These are phyloP conservation scores for Thinocorus orbignyianus DNA, from an alignment of 2,113 vertebrate genomes.

Conservation along the genomic window DNA sequence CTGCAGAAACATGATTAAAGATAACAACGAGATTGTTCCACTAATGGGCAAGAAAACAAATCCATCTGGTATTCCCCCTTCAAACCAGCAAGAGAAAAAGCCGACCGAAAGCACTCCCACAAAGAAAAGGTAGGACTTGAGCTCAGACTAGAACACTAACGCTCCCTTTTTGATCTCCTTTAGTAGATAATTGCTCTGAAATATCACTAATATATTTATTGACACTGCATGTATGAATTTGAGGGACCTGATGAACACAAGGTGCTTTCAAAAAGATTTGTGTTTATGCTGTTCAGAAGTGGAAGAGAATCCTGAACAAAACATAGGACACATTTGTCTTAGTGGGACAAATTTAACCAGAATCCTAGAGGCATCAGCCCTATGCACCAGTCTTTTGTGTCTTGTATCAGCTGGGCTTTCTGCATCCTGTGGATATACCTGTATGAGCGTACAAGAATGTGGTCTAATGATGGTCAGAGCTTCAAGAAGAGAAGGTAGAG, in stretches of 20 bases:
- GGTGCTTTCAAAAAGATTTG: background rate
- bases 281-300: background rate
- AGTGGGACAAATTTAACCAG: background rate
- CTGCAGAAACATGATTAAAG: conserved; percentile 67
- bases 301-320: background rate
- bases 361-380: background rate
- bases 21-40: conserved; percentile 56
- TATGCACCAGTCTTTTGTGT: background rate
- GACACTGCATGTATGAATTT: background rate
- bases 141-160: background rate
- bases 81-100: conserved; percentile 63
- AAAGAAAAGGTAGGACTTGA: conserved; percentile 65
- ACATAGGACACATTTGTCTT: background rate
- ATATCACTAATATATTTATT: background rate
- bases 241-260: background rate
- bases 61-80: conserved; percentile 16
- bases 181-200: background rate
- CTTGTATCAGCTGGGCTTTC: background rate
- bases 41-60: conserved; percentile 70
- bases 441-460: background rate
- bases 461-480: background rate
- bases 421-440: background rate
- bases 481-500: background rate
- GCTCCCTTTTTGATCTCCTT: background rate
- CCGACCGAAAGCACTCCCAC: conserved; percentile 42